Percentiles rank a stretch among this genome's conserved stretches.
Evolutionary conservation across 2,797 vertebrate species (phyloP).

Genomic region (Enteromius argenteus): DNA sequence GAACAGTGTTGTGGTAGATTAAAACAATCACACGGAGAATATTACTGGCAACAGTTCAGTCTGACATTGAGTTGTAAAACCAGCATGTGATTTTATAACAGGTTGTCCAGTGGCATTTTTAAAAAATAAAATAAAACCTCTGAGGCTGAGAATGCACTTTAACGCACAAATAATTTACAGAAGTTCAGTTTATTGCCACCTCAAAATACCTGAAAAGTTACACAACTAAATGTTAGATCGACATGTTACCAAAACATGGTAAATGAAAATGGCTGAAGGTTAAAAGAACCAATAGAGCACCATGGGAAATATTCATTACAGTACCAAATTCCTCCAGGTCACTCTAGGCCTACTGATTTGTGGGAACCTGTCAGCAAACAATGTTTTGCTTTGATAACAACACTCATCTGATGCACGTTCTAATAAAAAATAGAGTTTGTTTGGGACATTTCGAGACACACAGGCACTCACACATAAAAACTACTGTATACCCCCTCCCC

Average conservation of each 20-base stretch:
- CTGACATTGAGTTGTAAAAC: slow-evolving; percentile 41
- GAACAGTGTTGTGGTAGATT: not conserved
- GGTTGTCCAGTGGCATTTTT: slow-evolving; percentile 9
- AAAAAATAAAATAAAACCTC: not conserved
- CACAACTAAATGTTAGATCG: slow-evolving; percentile 32
- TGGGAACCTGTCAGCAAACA: slow-evolving; percentile 30
- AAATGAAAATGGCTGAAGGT: slow-evolving; percentile 26
- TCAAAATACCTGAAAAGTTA: not conserved
- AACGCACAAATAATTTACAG: slow-evolving; percentile 16
- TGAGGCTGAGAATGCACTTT: slow-evolving; percentile 18
- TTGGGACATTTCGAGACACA: slow-evolving; percentile 19
- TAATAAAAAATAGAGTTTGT: slow-evolving; percentile 3
- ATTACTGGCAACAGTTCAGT: slow-evolving; percentile 23
- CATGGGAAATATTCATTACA: slow-evolving; percentile 40
- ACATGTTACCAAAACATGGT: slow-evolving; percentile 50
- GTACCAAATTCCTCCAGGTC: slow-evolving; percentile 39
- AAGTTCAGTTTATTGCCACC: not conserved
- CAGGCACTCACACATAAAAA: slow-evolving; percentile 16
- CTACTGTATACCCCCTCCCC: not conserved
- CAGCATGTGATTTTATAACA: slow-evolving; percentile 49
- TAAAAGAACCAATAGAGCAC: slow-evolving; percentile 23
- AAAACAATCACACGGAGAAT: slow-evolving; percentile 5
- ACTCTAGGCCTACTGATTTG: slow-evolving; percentile 5
- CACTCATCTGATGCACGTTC: not conserved
- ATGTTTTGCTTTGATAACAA: slow-evolving; percentile 25